Evolutionary conservation across 2,797 vertebrate species (phyloP), one percentile per base, ranked within the genome.

Genomic region (Sciurus vulgaris): DNA sequence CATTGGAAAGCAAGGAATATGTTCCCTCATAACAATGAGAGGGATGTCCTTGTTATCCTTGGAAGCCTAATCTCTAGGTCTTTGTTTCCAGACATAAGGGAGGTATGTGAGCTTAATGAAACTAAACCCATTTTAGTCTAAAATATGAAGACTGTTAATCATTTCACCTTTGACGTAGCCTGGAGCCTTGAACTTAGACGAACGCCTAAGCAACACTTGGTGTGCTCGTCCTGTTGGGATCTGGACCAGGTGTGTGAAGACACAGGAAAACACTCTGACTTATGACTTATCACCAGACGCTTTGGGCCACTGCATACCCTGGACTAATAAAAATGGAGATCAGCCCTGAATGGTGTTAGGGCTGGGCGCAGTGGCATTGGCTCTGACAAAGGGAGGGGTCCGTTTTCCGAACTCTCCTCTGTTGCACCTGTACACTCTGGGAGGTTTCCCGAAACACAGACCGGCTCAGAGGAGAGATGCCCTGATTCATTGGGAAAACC

Each of bases 361-460:
- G 54, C 20, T 22, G 54, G 54, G 54, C 7, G 30, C 1, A 38
- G 4, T 28, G 54, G 30, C 54, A 3, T 77, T 73, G 61, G 54
- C 41, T 61, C 20, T 3, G 22, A 11, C 22, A 69, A 63, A 78
- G 15, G 28, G 49, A 9, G 33, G 38, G n/a, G 49, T 41, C 88
- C 88, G 44, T 91, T 74, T 92, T 76, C 35, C 9, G 49, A 72
- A 30, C 73, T 90, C 74, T 83, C 49, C 12, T 94, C 77, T 72
- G 35, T 86, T 89, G 86, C 84, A 59, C 14, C 44, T 59, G 3
- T 4, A 85, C 51, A 38, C 83, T n/a, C 22, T 7, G 26, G n/a
- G 35, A 1, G 9, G 17, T 10, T 82, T 89, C 65, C 24, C 30
- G 11, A 30, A 44, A 44, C 13, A 81, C 22, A 93, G 33, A 2